phyloP scores from a whole-genome alignment of 30 jellyfish, hydroid and myxozoan species.

The Phacellophora camtschatica region DNA sequence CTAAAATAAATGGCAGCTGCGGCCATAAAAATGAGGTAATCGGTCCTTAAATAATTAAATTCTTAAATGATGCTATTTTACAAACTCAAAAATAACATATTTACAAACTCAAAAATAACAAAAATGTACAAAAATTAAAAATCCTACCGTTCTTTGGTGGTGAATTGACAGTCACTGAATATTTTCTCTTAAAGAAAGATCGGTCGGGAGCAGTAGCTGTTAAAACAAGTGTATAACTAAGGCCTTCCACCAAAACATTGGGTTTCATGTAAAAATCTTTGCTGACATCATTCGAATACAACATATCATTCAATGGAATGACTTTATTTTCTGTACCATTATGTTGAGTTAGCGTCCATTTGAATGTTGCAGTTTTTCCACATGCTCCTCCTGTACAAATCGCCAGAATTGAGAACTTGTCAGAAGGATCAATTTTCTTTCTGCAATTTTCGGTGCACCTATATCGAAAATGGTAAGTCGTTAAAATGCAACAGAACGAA shows the following conservation, averaged over 20 bases:
- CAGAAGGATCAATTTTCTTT: constrained; percentile 19
- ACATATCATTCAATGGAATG: neutral
- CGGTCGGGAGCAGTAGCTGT: constrained; percentile 47
- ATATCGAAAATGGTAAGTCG: neutral
- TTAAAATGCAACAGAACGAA: neutral
- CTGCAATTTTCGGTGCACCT: constrained; percentile 45
- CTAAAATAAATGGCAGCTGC: too few species aligned
- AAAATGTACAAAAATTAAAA: neutral
- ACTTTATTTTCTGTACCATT: neutral
- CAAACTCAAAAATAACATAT: too few species aligned
- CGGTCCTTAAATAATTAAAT: too few species aligned
- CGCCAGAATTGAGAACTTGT: constrained; percentile 2
- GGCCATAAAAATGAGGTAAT: too few species aligned
- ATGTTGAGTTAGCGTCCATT: constrained; percentile 28
- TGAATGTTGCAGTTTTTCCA: constrained; percentile 14
- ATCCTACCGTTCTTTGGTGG: constrained; percentile 25
- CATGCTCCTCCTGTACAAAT: constrained; percentile 46
- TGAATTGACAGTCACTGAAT: neutral
- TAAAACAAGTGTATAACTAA: constrained; percentile 2
- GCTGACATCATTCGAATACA: neutral
- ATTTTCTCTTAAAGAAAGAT: constrained; percentile 10
- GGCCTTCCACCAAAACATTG: constrained; percentile 1
- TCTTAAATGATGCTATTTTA: too few species aligned
- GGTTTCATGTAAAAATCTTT: constrained; percentile 37
- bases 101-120: too few species aligned